A percentile compares a stretch with the other conserved stretches of the same genome.
Evolutionary conservation across 2,888 invertebrate species (phyloP).

Genomic region (Rhagophthalmus giganteus): DNA sequence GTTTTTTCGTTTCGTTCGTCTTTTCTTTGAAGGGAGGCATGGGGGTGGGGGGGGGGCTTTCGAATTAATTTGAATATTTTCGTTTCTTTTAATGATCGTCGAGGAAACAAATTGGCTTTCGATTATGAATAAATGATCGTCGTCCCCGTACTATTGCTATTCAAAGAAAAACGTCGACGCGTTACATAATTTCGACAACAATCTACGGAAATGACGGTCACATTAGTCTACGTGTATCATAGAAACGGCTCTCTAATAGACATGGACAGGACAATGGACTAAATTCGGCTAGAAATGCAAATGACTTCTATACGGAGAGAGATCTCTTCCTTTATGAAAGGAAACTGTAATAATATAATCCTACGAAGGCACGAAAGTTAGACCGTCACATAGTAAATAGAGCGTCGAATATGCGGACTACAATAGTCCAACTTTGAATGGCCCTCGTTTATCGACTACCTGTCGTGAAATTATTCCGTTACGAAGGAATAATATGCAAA

Average conservation of each 20-base stretch:
- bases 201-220: conserved; percentile 5
- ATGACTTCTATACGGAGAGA: conserved; percentile 34
- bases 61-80: too few species aligned
- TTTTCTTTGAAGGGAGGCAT: too few species aligned
- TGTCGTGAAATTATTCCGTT: conserved; percentile 31
- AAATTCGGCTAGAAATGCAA: conserved; percentile 40
- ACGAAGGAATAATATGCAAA: conserved; percentile 26
- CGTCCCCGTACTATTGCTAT: too few species aligned
- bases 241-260: conserved; percentile 33
- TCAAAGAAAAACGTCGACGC: too few species aligned
- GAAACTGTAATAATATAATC: conserved; percentile 41
- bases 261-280: conserved; percentile 31
- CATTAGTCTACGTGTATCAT: conserved; percentile 14
- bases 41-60: too few species aligned
- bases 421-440: conserved; percentile 23
- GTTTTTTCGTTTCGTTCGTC: too few species aligned
- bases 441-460: conserved; percentile 34
- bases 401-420: conserved; percentile 15
- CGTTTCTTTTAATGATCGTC: too few species aligned
- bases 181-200: too few species aligned
- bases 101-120: too few species aligned
- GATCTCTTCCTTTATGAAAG: conserved; percentile 36
- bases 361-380: conserved; percentile 36
- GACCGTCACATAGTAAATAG: conserved; percentile 33
- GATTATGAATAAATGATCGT: too few species aligned